Base-by-base conservation (phyloP, 2,113 vertebrate species). In the Alligator sinensis region DNA sequence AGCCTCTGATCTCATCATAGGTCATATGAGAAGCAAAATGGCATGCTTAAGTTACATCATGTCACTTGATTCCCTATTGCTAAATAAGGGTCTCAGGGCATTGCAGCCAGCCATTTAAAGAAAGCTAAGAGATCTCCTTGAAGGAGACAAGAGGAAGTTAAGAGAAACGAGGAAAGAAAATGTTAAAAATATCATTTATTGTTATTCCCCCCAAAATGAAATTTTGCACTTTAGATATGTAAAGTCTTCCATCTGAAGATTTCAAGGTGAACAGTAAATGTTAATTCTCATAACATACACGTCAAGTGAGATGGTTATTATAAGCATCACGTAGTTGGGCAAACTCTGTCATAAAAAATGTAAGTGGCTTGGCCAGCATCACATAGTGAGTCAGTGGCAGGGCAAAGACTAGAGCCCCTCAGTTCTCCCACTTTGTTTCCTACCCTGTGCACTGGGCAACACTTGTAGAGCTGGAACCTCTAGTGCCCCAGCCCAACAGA, bases 1-100 rank as follows among this genome's bases (percentile, higher is more conserved):
- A 75, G 93, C 66, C 17, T 84, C 61, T 95, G 96, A 95, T 86
- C 88, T 96, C 92, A 47, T 47, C 47, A 95, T 90, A 85, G 83
- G 92, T 96, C 95, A 97, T 94, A 93, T 6, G 12, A 96, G 92
- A 89, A 90, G 82, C 90, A 96, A 78, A 97, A 94, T 68, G 21
- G 74, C 88, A 93, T 96, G 95, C 90, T 88, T 96, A 80, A 90
- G 92, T 86, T 82, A 91, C 83, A 85, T 84, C 5, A 0, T 87
- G 76, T 80, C 89, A 64, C 77, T 95, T 79, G 76, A 79, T 85
- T 86, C 74, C 78, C 81, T 68, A 54, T 55, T 92, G 64, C 87
- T 93, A 94, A 96, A 96, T 90, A 78, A 94, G 91, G 64, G 89
- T 89, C 1, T 58, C 80, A 80, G 82, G 10, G 11, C 47, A 47